Base-by-base conservation (phyloP, 2,797 vertebrate genomes). In the Danio jaintianensis region DNA sequence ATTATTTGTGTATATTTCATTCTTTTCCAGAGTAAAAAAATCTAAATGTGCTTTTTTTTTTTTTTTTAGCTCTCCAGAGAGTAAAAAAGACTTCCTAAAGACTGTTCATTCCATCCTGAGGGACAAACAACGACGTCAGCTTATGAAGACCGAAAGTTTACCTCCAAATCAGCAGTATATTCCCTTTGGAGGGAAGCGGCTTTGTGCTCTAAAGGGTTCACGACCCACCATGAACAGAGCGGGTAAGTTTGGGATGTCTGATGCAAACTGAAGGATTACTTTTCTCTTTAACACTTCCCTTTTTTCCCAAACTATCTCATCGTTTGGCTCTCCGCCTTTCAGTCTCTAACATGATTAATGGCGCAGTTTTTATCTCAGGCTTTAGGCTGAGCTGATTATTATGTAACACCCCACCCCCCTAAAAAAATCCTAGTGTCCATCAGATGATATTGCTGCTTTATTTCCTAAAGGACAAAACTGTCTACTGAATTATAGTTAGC, bases 181-280 rank as follows among this genome's bases (percentile, higher is more conserved):
- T 79, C 98, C 98, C 5, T 99, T 99, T 63, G 97, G 97, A 87
- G 98, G 98, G n/a, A 98, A 98, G 86, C 94, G 98, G 53, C 92
- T 99, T 45, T 96, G 94, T 83, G 96, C 96, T n/a, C 94, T 99
- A 62, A 99, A 99, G 87, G 98, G 98, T 55, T 93, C 94, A 20
- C 93, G 95, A 81, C 95, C 96, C 47, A 69, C 90, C 85, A 94
- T 97, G 92, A 96, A 95, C 95, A 93, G 97, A 96, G 93, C 97
- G 94, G 97, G 98, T 98, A 93, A 91, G 59, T 15, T 36, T 55
- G 45, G 45, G 7, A 16, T 40, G 7, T 62, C 77, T 79, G 18
- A 52, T 6, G 0, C 43, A 78, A 50, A 78, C 10, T 42, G 29
- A 70, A 61, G 8, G 6, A 62, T 53, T 13, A 72, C 20, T 61